phyloP scores from a whole-genome alignment of 2,113 vertebrate genomes.

The Pluvialis apricaria region DNA sequence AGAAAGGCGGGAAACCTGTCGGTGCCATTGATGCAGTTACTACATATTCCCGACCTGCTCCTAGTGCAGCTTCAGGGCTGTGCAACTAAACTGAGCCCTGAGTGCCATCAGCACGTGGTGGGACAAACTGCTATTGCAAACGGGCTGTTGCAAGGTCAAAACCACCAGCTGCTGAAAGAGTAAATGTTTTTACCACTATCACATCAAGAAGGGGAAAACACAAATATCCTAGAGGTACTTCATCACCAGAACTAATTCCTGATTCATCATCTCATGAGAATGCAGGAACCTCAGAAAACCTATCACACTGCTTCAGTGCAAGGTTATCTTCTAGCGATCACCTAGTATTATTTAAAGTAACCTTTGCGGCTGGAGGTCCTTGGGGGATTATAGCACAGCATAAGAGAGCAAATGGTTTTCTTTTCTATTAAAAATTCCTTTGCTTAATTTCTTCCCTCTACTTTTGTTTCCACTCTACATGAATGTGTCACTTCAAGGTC shows the following conservation, averaged over 20 bases:
- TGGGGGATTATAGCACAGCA: neutral
- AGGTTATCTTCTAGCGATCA: neutral
- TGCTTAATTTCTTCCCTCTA: neutral
- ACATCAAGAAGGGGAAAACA: neutral
- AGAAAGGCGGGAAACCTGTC: neutral
- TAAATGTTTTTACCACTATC: neutral
- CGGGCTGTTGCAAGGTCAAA: neutral
- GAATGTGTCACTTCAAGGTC: conserved; percentile 9
- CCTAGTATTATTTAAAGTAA: neutral
- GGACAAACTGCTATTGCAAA: neutral
- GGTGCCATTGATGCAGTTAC: neutral
- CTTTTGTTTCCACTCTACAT: neutral
- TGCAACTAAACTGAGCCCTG: neutral
- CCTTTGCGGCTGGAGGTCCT: neutral
- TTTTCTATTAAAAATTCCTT: conserved; percentile 10
- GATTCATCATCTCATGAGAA: neutral
- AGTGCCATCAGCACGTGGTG: neutral
- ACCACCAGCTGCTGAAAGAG: neutral
- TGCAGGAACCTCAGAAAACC: neutral
- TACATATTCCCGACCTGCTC: neutral
- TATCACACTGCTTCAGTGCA: neutral
- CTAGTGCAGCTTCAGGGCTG: neutral
- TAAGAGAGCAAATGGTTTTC: neutral
- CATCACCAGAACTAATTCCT: neutral
- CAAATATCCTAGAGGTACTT: neutral